Evolutionary conservation across 2,888 invertebrate species (phyloP).

Genomic region (Eupithecia dodoneata): DNA sequence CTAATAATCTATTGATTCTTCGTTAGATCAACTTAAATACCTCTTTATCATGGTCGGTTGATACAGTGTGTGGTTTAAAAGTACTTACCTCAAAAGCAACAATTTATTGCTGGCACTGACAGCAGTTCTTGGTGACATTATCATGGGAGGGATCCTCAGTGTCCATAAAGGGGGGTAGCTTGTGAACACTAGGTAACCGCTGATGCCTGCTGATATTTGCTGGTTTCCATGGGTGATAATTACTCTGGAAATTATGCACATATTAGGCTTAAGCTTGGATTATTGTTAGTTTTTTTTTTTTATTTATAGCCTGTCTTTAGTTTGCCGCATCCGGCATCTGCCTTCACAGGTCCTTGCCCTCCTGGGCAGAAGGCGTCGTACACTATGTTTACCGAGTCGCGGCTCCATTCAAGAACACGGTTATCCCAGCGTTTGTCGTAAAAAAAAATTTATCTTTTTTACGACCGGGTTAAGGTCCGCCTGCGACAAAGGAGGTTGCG

Average conservation of each 20-base stretch:
- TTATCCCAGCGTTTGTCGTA: no score
- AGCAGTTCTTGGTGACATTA: conserved; percentile 84
- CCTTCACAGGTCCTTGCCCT: no score
- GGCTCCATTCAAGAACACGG: no score
- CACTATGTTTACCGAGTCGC: no score
- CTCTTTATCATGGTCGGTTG: neutral
- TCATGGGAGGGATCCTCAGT: conserved; percentile 88
- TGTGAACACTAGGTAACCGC: conserved; percentile 90
- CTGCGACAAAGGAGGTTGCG: no score
- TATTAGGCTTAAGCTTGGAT: no score
- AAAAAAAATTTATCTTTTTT: no score
- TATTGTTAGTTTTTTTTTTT: no score
- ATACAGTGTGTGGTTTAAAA: neutral
- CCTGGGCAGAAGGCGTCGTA: no score
- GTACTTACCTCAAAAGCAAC: conserved; percentile 80
- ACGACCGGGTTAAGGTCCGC: no score
- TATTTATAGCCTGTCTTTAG: no score
- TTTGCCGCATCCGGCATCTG: no score
- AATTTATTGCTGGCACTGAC: conserved; percentile 82
- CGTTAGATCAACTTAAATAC: neutral
- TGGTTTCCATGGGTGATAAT: conserved; percentile 86
- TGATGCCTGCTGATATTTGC: conserved; percentile 92
- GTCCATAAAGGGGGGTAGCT: conserved; percentile 88
- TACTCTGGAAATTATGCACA: conserved; percentile 73
- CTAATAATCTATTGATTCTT: neutral